Percentiles rank a stretch among this genome's conserved stretches.
phyloP scores from a whole-genome alignment of 2,888 invertebrate genomes.

The Andrena minutula region DNA sequence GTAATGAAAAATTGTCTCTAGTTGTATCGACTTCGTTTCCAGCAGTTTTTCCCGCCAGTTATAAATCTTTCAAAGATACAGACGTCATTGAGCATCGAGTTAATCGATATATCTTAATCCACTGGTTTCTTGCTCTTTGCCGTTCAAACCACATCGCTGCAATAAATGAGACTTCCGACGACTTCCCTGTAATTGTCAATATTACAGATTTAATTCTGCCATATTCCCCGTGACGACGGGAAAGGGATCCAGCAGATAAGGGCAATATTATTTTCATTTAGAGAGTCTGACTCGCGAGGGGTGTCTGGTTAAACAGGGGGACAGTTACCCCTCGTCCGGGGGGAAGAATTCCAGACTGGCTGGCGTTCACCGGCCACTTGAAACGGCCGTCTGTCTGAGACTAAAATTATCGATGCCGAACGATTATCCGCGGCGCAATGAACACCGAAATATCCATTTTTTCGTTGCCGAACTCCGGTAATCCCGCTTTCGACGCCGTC shows the following conservation, averaged over 20 bases:
- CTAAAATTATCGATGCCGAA: slow-evolving; percentile 55
- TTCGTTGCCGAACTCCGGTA: slow-evolving; percentile 55
- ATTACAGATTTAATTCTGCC: slow-evolving; percentile 25
- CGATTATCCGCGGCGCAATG: slow-evolving; percentile 41
- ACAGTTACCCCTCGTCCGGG: slow-evolving; percentile 2
- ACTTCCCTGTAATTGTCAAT: slow-evolving; percentile 47
- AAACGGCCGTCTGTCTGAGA: slow-evolving; percentile 57
- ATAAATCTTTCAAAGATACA: too few relatives aligned
- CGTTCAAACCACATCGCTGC: neutral
- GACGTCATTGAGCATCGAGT: too few relatives aligned
- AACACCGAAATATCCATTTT: slow-evolving; percentile 57
- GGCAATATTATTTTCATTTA: slow-evolving; percentile 48
- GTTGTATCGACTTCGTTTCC: too few relatives aligned
- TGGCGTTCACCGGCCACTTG: slow-evolving; percentile 38
- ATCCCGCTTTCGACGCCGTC: slow-evolving; percentile 45
- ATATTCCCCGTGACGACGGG: neutral
- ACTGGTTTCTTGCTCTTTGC: neutral
- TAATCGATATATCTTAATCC: too few relatives aligned
- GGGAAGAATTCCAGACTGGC: slow-evolving; percentile 27
- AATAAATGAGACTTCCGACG: slow-evolving; percentile 36
- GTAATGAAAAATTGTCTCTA: neutral
- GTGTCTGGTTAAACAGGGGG: slow-evolving; percentile 48
- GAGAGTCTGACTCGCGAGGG: slow-evolving; percentile 27
- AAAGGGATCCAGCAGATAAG: neutral
- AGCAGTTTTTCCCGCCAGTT: too few relatives aligned